phyloP scores from a whole-genome alignment of 2,113 vertebrate species.

The Camelus bactrianus region DNA sequence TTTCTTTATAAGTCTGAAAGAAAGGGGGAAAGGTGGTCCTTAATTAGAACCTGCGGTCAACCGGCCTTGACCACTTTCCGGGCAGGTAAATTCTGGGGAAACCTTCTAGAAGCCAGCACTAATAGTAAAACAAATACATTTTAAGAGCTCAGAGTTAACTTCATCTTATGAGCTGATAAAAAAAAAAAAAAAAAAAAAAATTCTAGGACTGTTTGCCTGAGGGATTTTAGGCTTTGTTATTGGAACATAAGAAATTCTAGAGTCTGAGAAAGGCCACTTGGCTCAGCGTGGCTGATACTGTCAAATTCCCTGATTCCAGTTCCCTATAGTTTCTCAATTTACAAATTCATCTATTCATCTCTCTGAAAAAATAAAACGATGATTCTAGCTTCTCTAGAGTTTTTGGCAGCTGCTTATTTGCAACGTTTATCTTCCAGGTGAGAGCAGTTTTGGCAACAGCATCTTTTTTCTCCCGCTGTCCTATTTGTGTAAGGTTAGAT shows the following conservation, averaged over 20 bases:
- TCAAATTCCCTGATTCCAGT: conserved; percentile 68
- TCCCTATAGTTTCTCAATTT: conserved; percentile 63
- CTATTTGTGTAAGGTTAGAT: conserved; percentile 69
- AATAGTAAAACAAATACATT: conserved; percentile 69
- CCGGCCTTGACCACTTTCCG: neutral
- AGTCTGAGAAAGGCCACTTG: conserved; percentile 67
- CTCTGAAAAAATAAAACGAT: conserved; percentile 60
- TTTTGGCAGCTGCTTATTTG: conserved; percentile 57
- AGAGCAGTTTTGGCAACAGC: conserved; percentile 53
- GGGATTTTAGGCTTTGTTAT: conserved; percentile 76
- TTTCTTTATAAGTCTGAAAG: conserved; percentile 43
- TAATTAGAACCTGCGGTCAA: neutral
- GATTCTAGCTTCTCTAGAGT: conserved; percentile 46
- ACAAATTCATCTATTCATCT: conserved; percentile 59
- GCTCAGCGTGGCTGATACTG: conserved; percentile 58
- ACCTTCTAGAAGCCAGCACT: conserved; percentile 14
- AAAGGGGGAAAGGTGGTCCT: neutral
- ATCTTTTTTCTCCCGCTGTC: conserved; percentile 72
- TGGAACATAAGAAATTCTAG: conserved; percentile 78
- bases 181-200: conserved; percentile 33
- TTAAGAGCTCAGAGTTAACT: conserved; percentile 71
- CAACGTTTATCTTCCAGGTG: conserved; percentile 53
- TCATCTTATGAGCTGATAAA: conserved; percentile 76
- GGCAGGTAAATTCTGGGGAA: neutral
- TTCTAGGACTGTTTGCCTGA: conserved; percentile 66